phyloP scores from a whole-genome alignment of 2,113 vertebrate species.

The Neopipo cinnamomea region DNA sequence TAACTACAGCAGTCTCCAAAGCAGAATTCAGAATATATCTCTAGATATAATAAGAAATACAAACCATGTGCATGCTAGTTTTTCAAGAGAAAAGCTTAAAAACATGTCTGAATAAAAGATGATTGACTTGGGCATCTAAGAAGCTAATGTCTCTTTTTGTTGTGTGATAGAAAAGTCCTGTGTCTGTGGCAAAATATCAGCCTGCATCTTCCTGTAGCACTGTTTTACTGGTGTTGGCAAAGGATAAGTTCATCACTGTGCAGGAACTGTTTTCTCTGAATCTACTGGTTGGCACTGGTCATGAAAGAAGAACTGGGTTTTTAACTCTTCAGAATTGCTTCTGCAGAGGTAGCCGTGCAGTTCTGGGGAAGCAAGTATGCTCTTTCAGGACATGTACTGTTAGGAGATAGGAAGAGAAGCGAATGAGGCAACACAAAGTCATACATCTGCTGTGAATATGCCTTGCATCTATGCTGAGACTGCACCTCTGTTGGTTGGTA shows the following conservation, averaged over 20 bases:
- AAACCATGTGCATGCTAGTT: neutral
- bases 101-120: neutral
- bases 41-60: neutral
- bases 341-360: neutral
- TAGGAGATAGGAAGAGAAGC: neutral
- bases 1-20: neutral
- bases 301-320: neutral
- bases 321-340: neutral
- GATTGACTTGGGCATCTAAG: neutral
- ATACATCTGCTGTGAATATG: neutral
- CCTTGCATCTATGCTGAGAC: neutral
- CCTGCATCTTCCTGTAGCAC: neutral
- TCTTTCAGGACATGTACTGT: rapidly evolving
- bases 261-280: neutral
- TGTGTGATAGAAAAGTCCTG: neutral
- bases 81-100: neutral
- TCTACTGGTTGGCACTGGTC: neutral
- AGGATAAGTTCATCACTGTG: neutral
- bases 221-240: neutral
- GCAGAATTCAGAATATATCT: neutral
- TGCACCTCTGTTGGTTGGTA: neutral
- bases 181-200: neutral
- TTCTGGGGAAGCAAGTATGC: neutral
- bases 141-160: neutral
- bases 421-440: neutral